phyloP scores from a whole-genome alignment of 2,113 vertebrate genomes.

The Pedetes capensis region DNA sequence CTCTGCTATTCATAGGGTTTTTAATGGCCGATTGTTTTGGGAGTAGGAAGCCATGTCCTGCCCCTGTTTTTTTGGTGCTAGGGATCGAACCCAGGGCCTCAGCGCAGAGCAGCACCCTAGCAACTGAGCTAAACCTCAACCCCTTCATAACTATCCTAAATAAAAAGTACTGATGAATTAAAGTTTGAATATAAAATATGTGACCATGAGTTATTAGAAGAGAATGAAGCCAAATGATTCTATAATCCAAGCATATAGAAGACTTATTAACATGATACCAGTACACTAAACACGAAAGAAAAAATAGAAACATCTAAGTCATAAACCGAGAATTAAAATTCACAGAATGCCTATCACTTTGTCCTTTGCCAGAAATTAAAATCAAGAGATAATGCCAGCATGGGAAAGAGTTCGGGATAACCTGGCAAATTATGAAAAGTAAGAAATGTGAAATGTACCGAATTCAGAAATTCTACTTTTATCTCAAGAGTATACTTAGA shows the following conservation, averaged over 20 bases:
- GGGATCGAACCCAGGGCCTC: too few species aligned
- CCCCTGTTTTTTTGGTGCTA: too few species aligned
- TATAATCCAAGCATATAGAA: not conserved
- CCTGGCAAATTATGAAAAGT: not conserved
- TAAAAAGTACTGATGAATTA: not conserved
- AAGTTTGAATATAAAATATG: not conserved
- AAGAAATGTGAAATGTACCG: not conserved
- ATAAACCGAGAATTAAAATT: conserved; percentile 25
- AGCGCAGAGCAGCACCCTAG: too few species aligned
- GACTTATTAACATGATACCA: not conserved
- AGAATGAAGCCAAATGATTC: not conserved
- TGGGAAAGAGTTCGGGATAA: not conserved
- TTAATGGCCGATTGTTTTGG: too few species aligned
- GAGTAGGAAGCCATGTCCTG: too few species aligned
- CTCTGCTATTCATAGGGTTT: too few species aligned
- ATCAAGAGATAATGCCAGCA: not conserved
- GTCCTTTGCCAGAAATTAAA: conserved; percentile 12
- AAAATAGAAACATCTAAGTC: not conserved
- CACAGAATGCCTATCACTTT: not conserved
- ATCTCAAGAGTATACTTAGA: conserved; percentile 7
- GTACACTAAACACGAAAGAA: not conserved
- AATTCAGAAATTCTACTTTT: too few species aligned
- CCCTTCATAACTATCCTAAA: not conserved
- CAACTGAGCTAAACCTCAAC: too few species aligned
- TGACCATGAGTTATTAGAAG: not conserved